Evolutionary conservation across 2,797 vertebrate genomes (phyloP).

Genomic region (Acomys russatus): DNA sequence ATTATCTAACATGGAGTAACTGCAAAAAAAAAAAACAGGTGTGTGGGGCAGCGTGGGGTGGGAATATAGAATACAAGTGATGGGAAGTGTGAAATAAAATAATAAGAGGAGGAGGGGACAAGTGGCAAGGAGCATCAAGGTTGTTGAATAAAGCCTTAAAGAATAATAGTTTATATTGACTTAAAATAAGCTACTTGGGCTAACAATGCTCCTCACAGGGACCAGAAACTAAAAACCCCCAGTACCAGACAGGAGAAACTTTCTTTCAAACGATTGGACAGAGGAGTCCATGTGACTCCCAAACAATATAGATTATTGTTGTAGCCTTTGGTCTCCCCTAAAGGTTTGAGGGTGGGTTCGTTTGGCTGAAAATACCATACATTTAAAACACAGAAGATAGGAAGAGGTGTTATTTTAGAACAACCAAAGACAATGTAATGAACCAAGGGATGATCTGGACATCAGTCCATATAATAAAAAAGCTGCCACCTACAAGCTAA

Average conservation of each 20-base stretch:
- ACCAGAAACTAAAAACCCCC: not conserved
- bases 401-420: not conserved
- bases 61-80: not conserved
- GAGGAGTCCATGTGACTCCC: not conserved
- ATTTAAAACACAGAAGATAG: not conserved
- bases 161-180: not conserved
- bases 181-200: not conserved
- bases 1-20: not conserved
- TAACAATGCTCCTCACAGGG: not conserved
- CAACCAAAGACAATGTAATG: not conserved
- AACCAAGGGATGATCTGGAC: not conserved
- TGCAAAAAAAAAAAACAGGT: not conserved
- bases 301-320: not conserved
- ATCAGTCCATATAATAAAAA: slow-evolving; percentile 24
- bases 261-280: not conserved
- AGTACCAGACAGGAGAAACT: not conserved
- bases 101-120: not conserved
- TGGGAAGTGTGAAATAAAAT: not conserved
- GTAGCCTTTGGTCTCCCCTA: not conserved
- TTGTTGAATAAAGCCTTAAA: not conserved
- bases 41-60: no score
- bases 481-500: not conserved
- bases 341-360: not conserved
- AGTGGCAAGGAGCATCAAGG: not conserved
- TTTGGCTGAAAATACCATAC: not conserved